Base-by-base conservation (phyloP, 2,113 vertebrate genomes). In the Todiramphus chloris region DNA sequence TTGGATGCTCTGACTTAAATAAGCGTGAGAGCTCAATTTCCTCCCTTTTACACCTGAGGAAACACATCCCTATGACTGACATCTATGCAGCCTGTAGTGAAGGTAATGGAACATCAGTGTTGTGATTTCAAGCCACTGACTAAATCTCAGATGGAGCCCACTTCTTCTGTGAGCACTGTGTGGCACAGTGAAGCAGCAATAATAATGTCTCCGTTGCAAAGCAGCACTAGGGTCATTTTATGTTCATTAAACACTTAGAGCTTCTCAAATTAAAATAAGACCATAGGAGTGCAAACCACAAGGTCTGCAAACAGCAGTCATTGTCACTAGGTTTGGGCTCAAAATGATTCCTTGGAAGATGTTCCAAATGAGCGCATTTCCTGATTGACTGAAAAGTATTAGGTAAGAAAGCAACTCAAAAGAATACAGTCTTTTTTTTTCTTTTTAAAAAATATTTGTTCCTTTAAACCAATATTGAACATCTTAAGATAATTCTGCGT, bases 261-360 rank as follows among this genome's bases (percentile, higher is more conserved):
- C 43, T 48, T 90, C 69, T 92, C 39, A 58, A 28, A 82, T 18
- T 17, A 95, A 93, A 92, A 67, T 21, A 76, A 59, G 33, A 93
- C 50, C 66, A 84, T 87, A 93, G 58, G 53, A 90, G 9, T 60
- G 89, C n/a, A 92, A 90, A 92, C 3, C 11, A 72, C 35, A 58
- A 86, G 11, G 44, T 88, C 58, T 60, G 64, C 24, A 78, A 90
- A 89, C 37, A 86, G 43, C 76, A 84, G 21, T 20, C 73, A 75
- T 24, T 89, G 59, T 68, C 87, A 79, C 53, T 91, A 60, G 19
- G 39, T 82, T 94, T 91, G 60, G 33, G 35, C 76, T 93, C 60
- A 78, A 48, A 94, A 87, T 27, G 46, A 80, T 90, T 85, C 63
- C 13, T 77, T 94, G 82, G 83, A 90, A 90, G 55, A 86, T 48